Base-by-base conservation (phyloP, 2,888 invertebrate species). In the Aphidius colemani region DNA sequence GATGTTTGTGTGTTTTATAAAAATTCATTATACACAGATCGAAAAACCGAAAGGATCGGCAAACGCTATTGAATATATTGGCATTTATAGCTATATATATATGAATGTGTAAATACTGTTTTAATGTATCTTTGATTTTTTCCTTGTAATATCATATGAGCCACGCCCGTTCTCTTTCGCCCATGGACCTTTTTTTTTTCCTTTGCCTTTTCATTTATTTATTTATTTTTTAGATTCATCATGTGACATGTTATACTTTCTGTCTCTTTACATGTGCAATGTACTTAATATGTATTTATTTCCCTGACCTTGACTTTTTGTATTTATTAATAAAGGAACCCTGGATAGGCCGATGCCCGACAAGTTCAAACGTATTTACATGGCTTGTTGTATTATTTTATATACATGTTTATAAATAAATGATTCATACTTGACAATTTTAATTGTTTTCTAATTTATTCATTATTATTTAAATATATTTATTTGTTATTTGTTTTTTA, bases 91-190 rank as follows among this genome's bases (percentile, higher is more conserved):
- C 13, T 40, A 11, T 49, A 49, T 49, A 39, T 10, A 11, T 56
- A 39, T 43, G 39, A 9, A 39, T 63, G 48, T 53, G 43, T 11
- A 11, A 44, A 51, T 43, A 13, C 18, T 10, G 18, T 58, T 9
- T 8, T n/a, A 48, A 40, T 63, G 48, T 10, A 53, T 46, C 30
- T 13, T 7, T 7, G 30, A 11, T 51, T 55, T 55, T 64, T 45
- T 56, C 44, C 55, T 55, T 55, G 55, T 13, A 48, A 30, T 30
- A 30, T 48, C 13, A 48, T 13, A 10, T 53, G 10, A 2, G 18
- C 64, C 64, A 60, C 61, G 53, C 65, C 65, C 65, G 61, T 58
- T 65, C 65, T 61, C 65, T 61, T 61, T 57, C 43, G 39, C n/a
- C n/a, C 45, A 7, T 56, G 18, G 7, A 39, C 46, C 30, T 46